phyloP scores from a whole-genome alignment of 2,113 vertebrate species.

The Neogobius melanostomus region DNA sequence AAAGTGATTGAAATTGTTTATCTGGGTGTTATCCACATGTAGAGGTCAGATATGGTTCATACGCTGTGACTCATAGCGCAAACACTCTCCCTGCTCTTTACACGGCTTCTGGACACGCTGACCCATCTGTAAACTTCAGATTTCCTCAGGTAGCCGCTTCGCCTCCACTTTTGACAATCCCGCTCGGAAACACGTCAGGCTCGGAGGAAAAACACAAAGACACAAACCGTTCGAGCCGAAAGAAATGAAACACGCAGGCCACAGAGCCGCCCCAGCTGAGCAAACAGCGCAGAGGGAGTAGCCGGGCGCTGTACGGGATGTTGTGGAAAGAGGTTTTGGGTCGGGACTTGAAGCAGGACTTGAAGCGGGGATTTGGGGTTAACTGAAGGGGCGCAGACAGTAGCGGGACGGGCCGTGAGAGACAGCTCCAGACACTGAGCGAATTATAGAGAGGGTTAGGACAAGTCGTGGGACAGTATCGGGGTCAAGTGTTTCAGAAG shows the following conservation, averaged over 20 bases:
- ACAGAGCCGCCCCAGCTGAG: conserved; percentile 76
- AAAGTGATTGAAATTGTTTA: background rate
- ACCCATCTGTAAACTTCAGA: conserved; percentile 51
- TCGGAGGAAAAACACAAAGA: conserved; percentile 58
- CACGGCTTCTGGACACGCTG: conserved; percentile 55
- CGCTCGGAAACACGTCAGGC: conserved; percentile 31
- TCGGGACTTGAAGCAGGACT: conserved; percentile 23
- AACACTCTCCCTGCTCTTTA: conserved; percentile 41
- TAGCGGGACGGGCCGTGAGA: conserved; percentile 62
- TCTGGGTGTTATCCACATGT: background rate
- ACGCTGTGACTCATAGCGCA: conserved; percentile 33
- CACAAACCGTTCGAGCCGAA: conserved; percentile 63
- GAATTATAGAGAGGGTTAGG: background rate
- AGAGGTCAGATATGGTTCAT: conserved; percentile 14
- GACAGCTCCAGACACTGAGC: conserved; percentile 22
- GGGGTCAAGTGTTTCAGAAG: background rate
- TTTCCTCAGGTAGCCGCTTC: conserved; percentile 64
- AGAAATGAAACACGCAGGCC: conserved; percentile 67
- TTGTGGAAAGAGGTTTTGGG: conserved; percentile 65
- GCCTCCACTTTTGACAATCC: conserved; percentile 47
- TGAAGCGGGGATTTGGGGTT: conserved; percentile 44
- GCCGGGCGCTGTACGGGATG: conserved; percentile 50
- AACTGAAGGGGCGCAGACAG: conserved; percentile 58
- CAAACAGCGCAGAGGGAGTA: conserved; percentile 72
- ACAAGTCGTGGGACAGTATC: background rate